These are phyloP conservation scores for Limnodromus scolopaceus DNA, from an alignment of 2,797 vertebrate species.

Conservation along the genomic window DNA sequence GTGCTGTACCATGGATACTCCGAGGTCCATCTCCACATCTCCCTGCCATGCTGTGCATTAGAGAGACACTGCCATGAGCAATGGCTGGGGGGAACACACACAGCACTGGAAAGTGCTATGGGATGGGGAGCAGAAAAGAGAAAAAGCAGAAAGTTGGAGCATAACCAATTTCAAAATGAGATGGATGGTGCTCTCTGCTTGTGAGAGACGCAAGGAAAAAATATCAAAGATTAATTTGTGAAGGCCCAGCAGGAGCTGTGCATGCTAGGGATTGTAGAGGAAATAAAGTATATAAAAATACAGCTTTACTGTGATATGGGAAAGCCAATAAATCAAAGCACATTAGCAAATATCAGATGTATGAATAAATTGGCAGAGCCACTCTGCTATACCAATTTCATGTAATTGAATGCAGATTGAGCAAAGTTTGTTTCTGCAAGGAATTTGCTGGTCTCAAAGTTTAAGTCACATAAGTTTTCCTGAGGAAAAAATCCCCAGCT, in stretches of 20 bases:
- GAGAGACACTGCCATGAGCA: background rate
- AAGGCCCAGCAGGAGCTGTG: conserved; percentile 48
- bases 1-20: background rate
- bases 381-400: background rate
- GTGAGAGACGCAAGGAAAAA: background rate
- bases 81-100: background rate
- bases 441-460: background rate
- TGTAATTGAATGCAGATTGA: conserved; percentile 12
- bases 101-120: background rate
- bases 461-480: background rate
- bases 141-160: background rate
- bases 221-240: conserved; percentile 43
- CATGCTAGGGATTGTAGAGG: background rate
- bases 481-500: background rate
- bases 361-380: conserved; percentile 14
- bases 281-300: conserved; percentile 41
- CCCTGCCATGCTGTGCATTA: background rate
- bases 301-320: background rate
- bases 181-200: conserved; percentile 29
- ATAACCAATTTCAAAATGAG: background rate
- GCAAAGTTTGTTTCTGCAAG: background rate
- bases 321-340: conserved; percentile 37
- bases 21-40: background rate
- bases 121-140: background rate
- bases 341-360: conserved; percentile 49